These are phyloP conservation scores for Prunella strophiata DNA, from an alignment of 2,797 vertebrate genomes.

Conservation along the genomic window DNA sequence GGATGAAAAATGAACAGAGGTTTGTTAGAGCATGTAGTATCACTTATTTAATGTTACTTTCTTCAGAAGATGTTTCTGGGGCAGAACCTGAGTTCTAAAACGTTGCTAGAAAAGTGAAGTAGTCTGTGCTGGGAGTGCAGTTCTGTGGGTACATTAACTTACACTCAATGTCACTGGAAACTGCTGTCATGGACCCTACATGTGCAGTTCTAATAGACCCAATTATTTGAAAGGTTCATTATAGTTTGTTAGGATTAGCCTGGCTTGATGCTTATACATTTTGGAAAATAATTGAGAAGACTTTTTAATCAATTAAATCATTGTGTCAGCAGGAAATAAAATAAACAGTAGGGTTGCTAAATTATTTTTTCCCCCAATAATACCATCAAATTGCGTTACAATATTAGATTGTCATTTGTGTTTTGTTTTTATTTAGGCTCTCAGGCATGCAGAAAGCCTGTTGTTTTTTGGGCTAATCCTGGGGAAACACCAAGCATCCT, in stretches of 20 bases:
- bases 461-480: conserved; percentile 1
- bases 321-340: conserved; percentile 52
- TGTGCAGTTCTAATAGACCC: not conserved
- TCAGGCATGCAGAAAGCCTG: not conserved
- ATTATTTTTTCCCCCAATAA: not conserved
- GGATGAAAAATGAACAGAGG: not conserved
- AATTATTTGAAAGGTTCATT: not conserved
- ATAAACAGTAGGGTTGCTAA: conserved; percentile 26
- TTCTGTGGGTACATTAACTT: not conserved
- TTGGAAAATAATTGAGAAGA: conserved; percentile 37
- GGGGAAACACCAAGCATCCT: not conserved
- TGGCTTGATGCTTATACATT: conserved; percentile 25
- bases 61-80: not conserved
- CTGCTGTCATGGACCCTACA: not conserved
- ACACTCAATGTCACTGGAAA: not conserved
- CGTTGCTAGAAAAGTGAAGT: not conserved
- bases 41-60: not conserved
- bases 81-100: not conserved
- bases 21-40: not conserved
- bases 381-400: not conserved
- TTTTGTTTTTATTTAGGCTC: conserved; percentile 4
- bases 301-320: conserved; percentile 37
- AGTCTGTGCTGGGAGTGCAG: not conserved
- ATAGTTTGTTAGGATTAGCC: not conserved
- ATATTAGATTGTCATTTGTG: not conserved